A percentile compares a stretch with the other conserved stretches of the same genome.
These are phyloP conservation scores for Drosophila parabipectinata DNA, from an alignment of 1,140 invertebrate genomes.

Conservation along the genomic window DNA sequence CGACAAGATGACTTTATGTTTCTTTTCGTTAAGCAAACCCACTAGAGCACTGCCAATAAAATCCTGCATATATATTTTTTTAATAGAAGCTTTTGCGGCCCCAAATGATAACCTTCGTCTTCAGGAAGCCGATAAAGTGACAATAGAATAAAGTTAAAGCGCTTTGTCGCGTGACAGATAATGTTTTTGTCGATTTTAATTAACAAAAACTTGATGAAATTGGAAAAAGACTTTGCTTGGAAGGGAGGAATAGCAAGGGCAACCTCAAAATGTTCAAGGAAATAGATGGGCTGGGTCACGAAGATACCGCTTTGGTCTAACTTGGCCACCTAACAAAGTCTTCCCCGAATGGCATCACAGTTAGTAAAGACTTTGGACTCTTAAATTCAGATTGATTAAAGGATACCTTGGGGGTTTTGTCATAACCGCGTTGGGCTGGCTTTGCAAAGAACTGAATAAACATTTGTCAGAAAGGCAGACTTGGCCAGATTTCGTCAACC, in stretches of 20 bases:
- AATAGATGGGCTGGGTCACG: too few relatives aligned
- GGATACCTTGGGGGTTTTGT: not conserved
- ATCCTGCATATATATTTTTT: conserved; percentile 6
- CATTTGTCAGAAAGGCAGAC: conserved; percentile 15
- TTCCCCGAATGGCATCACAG: too few relatives aligned
- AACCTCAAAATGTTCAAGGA: not conserved
- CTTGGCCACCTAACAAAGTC: too few relatives aligned
- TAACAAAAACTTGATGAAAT: conserved; percentile 54
- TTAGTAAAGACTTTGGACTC: too few relatives aligned
- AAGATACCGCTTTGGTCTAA: too few relatives aligned
- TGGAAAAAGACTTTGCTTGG: not conserved
- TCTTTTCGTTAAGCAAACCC: conserved; percentile 16
- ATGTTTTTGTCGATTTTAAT: conserved; percentile 62
- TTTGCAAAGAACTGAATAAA: too few relatives aligned
- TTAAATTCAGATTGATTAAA: not conserved
- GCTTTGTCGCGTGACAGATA: conserved; percentile 65
- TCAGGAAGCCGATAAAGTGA: conserved; percentile 45
- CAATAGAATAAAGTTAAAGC: conserved; percentile 34
- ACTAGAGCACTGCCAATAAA: conserved; percentile 20
- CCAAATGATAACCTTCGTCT: conserved; percentile 46
- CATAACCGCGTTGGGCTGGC: too few relatives aligned
- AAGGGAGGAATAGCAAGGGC: not conserved
- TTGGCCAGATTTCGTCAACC: conserved; percentile 70
- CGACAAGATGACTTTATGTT: conserved; percentile 36
- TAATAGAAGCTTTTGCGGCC: conserved; percentile 15